A percentile compares a stretch with the other conserved stretches of the same genome.
phyloP scores from a whole-genome alignment of 2,113 vertebrate genomes.

The Ginglymostoma cirratum region DNA sequence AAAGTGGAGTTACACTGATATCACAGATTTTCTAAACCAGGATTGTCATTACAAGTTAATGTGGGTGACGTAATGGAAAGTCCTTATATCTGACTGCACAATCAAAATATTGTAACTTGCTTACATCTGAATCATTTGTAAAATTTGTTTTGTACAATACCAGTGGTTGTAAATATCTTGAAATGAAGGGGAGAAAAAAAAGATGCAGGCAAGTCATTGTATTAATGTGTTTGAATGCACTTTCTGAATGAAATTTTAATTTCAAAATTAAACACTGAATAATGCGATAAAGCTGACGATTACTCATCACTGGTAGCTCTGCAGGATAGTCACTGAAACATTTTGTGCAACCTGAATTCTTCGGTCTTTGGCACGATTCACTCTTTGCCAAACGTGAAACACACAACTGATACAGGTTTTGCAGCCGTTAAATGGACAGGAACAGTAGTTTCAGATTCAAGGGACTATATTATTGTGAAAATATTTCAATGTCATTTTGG shows the following conservation, averaged over 20 bases:
- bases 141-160: slow-evolving; percentile 27
- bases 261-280: slow-evolving; percentile 32
- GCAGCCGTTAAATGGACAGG: neutral
- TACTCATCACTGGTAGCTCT: neutral
- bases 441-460: neutral
- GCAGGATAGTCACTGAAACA: neutral
- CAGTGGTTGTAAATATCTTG: slow-evolving; percentile 17
- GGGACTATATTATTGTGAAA: neutral
- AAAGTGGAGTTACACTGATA: neutral
- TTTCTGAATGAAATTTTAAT: slow-evolving; percentile 24
- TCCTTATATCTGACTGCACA: neutral
- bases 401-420: neutral
- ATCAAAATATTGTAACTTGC: slow-evolving; percentile 9
- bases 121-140: neutral
- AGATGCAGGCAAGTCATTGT: neutral
- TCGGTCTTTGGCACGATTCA: neutral
- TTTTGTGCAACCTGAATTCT: neutral
- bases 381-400: neutral
- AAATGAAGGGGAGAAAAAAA: neutral
- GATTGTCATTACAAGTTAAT: neutral
- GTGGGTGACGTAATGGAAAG: neutral
- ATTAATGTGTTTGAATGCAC: neutral
- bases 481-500: neutral
- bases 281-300: neutral
- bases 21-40: neutral